Conservation (phyloP, 2,113 vertebrate species). For the Struthidea cinerea region DNA sequence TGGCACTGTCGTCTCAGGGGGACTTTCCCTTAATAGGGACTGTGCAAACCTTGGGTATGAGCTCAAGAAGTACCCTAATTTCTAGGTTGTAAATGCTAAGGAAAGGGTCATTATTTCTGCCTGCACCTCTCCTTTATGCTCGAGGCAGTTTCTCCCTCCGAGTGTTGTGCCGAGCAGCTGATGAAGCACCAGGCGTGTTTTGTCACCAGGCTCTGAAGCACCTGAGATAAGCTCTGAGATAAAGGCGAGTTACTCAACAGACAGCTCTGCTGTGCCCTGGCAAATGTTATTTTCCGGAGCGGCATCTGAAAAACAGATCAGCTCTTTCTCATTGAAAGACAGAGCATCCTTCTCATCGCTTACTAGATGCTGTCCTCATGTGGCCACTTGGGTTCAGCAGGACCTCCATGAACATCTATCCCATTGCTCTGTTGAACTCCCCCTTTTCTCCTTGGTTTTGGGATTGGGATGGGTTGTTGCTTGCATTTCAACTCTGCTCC, state of each 20-base stretch:
- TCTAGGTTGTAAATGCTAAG: background rate
- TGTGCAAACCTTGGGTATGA: background rate
- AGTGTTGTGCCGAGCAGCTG: background rate
- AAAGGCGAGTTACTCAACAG: background rate
- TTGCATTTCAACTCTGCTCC: background rate
- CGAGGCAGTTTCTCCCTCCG: rapidly evolving
- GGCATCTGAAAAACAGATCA: background rate
- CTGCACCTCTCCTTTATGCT: background rate
- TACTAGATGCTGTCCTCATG: conserved; percentile 39
- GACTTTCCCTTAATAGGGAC: background rate
- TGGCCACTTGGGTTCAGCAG: background rate
- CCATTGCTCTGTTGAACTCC: background rate
- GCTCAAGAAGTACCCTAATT: background rate
- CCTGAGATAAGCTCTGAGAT: background rate
- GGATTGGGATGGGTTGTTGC: background rate
- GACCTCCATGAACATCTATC: background rate
- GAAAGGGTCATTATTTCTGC: background rate
- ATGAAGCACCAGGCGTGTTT: background rate
- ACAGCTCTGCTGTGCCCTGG: background rate
- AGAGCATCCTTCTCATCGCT: background rate
- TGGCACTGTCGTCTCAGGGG: background rate
- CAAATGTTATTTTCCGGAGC: background rate
- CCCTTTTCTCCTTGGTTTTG: background rate
- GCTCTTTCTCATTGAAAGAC: background rate
- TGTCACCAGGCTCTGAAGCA: background rate